phyloP scores from a whole-genome alignment of 92 coral and sea anemone genomes.

The Diadumene lineata region DNA sequence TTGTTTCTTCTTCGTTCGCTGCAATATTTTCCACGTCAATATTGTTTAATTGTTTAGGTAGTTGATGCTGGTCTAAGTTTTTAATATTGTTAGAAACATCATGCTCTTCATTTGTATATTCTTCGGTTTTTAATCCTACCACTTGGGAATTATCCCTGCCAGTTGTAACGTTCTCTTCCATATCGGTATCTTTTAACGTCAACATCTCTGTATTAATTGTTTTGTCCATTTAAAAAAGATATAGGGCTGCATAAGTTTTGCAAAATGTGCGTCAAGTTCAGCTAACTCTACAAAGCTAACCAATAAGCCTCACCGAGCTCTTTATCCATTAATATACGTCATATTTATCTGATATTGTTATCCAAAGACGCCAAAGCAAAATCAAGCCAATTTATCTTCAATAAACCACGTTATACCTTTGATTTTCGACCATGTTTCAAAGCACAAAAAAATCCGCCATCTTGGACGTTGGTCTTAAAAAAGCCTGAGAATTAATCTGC shows the following conservation, averaged over 20 bases:
- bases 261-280: too few relatives aligned
- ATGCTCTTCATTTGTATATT: neutral
- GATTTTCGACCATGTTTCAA: neutral
- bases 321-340: neutral
- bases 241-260: too few relatives aligned
- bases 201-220: neutral
- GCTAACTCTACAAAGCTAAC: too few relatives aligned
- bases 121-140: neutral
- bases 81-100: neutral
- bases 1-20: neutral
- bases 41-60: neutral
- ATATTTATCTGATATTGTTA: neutral
- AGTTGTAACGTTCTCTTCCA: neutral
- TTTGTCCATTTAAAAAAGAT: too few relatives aligned
- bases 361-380: neutral
- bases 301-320: too few relatives aligned
- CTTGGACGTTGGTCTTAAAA: slow-evolving; percentile 31
- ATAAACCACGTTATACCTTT: neutral
- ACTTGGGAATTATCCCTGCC: neutral
- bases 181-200: neutral
- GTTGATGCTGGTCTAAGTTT: neutral
- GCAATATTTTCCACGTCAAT: neutral
- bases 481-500: slow-evolving; percentile 11
- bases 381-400: neutral
- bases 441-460: slow-evolving; percentile 48